These are phyloP conservation scores for Stratiomys singularior DNA, from an alignment of 2,888 invertebrate genomes.

Conservation along the genomic window DNA sequence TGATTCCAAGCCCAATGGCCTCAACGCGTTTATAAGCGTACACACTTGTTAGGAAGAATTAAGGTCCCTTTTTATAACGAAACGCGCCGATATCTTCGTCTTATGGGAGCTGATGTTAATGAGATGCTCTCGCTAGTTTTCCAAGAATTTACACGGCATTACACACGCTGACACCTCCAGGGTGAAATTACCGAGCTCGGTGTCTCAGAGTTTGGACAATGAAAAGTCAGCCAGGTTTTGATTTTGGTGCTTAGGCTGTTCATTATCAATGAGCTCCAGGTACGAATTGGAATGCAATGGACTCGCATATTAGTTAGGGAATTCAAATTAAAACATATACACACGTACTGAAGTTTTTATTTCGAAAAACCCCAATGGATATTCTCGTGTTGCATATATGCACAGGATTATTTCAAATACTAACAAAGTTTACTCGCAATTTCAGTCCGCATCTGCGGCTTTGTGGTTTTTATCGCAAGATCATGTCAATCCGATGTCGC, in stretches of 20 bases:
- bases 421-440: neutral
- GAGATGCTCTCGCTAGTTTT: conserved; percentile 50
- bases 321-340: no score
- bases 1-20: neutral
- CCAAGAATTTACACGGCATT: conserved; percentile 51
- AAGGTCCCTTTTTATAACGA: conserved; percentile 3
- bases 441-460: conserved; percentile 26
- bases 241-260: neutral
- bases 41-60: conserved; percentile 13
- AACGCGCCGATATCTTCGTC: conserved; percentile 36
- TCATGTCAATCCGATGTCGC: conserved; percentile 23
- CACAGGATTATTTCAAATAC: neutral
- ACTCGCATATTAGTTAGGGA: neutral
- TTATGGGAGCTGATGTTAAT: conserved; percentile 49
- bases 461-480: conserved; percentile 31
- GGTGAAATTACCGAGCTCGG: conserved; percentile 39
- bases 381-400: no score
- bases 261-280: no score
- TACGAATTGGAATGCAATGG: neutral
- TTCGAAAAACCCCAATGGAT: no score
- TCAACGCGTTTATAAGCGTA: no score
- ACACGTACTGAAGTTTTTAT: no score
- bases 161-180: conserved; percentile 51
- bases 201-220: conserved; percentile 25
- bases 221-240: conserved; percentile 38